Evolutionary conservation across 1,140 invertebrate species (phyloP).

Genomic region (Philotrypesis tridentata): DNA sequence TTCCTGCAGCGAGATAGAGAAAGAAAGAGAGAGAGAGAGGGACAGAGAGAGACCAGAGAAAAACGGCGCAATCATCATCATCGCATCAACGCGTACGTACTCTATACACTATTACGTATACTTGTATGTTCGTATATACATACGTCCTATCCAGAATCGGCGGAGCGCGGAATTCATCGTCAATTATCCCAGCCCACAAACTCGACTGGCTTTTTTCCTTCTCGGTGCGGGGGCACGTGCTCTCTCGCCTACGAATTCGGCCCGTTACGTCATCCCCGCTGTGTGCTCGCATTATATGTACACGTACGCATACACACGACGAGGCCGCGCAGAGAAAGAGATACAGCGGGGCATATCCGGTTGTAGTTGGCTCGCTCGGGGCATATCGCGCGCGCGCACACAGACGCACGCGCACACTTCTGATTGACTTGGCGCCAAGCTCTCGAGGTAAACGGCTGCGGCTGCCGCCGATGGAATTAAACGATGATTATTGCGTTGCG

Average conservation of each 20-base stretch:
- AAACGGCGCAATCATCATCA: conserved; percentile 8
- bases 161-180: background rate
- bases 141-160: background rate
- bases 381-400: too few relatives aligned
- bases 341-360: conserved; percentile 68
- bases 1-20: too few relatives aligned
- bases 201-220: too few relatives aligned
- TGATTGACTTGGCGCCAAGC: conserved; percentile 74
- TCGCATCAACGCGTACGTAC: background rate
- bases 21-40: too few relatives aligned
- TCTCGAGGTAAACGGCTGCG: conserved; percentile 43
- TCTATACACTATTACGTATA: too few relatives aligned
- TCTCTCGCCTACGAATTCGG: background rate
- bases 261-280: background rate
- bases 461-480: conserved; percentile 71
- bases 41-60: too few relatives aligned
- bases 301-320: too few relatives aligned
- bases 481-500: conserved; percentile 70
- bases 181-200: background rate
- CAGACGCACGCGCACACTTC: conserved; percentile 51
- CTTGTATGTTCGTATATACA: too few relatives aligned
- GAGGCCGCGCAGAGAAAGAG: background rate
- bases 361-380: conserved; percentile 51
- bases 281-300: too few relatives aligned
- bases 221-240: background rate